A percentile compares a stretch with the other conserved stretches of the same genome.
These are phyloP conservation scores for Drosophila cognata DNA, from an alignment of 2,888 invertebrate species.

Conservation along the genomic window DNA sequence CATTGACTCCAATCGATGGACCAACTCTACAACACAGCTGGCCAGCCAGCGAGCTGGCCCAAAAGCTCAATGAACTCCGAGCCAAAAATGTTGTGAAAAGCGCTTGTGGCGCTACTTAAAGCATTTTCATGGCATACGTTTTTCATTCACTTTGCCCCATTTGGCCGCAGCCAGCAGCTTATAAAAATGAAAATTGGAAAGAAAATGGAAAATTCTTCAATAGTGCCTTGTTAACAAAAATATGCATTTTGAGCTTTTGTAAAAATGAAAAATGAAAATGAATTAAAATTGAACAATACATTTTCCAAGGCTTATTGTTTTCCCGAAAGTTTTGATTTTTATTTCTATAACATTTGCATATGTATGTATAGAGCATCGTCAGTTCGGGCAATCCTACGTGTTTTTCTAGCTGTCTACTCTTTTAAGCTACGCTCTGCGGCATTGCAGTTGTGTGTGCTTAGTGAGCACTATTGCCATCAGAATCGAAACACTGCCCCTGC, in stretches of 20 bases:
- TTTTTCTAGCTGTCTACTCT: constrained; percentile 11
- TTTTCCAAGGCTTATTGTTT: neutral
- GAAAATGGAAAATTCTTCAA: constrained; percentile 56
- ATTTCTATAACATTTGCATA: neutral
- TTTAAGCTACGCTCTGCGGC: constrained; percentile 22
- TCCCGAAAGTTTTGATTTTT: neutral
- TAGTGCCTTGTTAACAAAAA: neutral
- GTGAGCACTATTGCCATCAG: constrained; percentile 22
- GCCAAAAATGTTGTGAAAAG: constrained; percentile 14
- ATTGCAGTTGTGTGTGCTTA: constrained; percentile 50
- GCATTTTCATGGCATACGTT: constrained; percentile 55
- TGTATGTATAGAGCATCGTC: neutral
- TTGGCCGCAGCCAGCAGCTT: constrained; percentile 48
- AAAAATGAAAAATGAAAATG: neutral
- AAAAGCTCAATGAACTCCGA: constrained; percentile 48
- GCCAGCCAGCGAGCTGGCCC: constrained; percentile 19
- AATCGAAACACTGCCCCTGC: constrained; percentile 12
- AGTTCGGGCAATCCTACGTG: neutral
- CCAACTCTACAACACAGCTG: constrained; percentile 17
- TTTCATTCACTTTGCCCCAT: constrained; percentile 47
- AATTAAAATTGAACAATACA: neutral
- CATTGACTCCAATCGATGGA: constrained; percentile 62
- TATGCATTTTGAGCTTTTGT: neutral
- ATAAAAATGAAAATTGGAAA: constrained; percentile 72
- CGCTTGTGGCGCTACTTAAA: constrained; percentile 59